Evolutionary conservation across 2,113 vertebrate species (phyloP).

Genomic region (Pavo muticus): DNA sequence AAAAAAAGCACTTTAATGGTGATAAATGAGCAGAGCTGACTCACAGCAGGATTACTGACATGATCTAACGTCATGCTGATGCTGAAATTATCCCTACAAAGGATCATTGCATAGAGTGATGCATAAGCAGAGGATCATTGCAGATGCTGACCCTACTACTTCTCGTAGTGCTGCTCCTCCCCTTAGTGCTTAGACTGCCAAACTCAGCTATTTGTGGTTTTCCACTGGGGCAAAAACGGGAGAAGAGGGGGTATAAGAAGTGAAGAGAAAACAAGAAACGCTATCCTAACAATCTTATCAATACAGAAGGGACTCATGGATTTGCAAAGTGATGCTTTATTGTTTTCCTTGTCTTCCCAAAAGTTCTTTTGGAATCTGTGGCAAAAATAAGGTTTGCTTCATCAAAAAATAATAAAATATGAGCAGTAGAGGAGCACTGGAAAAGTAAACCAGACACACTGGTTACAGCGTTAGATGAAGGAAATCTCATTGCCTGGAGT

Average conservation of each 20-base stretch:
- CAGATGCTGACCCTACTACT: not conserved
- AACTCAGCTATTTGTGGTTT: not conserved
- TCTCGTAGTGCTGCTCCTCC: not conserved
- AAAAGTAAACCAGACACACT: not conserved
- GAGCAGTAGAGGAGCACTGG: not conserved
- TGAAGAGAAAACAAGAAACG: not conserved
- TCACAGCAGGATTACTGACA: slow-evolving; percentile 21
- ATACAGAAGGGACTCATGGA: not conserved
- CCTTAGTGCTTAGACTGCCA: not conserved
- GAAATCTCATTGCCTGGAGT: not conserved
- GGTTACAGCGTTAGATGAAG: rapidly evolving
- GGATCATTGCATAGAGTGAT: not conserved
- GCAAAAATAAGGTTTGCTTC: not conserved
- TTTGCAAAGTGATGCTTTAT: not conserved
- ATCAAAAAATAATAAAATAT: not conserved
- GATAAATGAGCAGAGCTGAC: slow-evolving; percentile 8
- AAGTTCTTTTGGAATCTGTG: not conserved
- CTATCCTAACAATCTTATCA: not conserved
- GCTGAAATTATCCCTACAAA: slow-evolving; percentile 21
- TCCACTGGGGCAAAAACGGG: not conserved
- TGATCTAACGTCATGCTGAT: not conserved
- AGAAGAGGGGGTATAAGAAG: not conserved
- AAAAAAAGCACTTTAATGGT: not conserved
- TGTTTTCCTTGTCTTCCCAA: not conserved
- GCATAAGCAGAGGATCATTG: not conserved